Base-by-base conservation (phyloP, 2,888 invertebrate species). In the Pseudoips prasinana region DNA sequence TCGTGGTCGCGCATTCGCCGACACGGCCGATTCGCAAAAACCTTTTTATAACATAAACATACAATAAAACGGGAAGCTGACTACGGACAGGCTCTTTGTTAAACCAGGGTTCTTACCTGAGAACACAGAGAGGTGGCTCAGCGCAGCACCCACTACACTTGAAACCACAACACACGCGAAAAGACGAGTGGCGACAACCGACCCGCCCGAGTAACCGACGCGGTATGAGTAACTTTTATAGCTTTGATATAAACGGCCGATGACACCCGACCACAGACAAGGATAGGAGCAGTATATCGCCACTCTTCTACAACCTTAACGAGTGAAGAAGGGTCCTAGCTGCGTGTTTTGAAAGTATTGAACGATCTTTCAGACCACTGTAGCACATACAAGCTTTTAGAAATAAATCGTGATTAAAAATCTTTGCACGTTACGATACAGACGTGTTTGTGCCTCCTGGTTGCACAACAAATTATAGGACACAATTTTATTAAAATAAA, bases 111-210 rank as follows among this genome's bases (percentile, higher is more conserved):
- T 38, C 42, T 73, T 86, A 87, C 87, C 87, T 86, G 84, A 52
- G 63, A 57, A 51, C 44, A 64, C 43, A 42, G 61, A 67, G 64
- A 50, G 64, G 55, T 40, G 72, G 61, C 63, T 73, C 65, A 66
- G 68, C 61, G 71, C 65, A 72, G 76, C 64, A 69, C 74, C 70
- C 76, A 79, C 77, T 71, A 73, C 81, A 83, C 84, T 70, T 43
- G 46, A 55, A 65, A 72, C 45, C 79, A 84, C 80, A 75, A 79
- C 81, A 86, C 87, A 76, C 86, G 62, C 83, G 77, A 77, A 36
- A 65, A 33, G 72, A 79, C 80, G 80, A 80, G 78, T 74, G 79
- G 80, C 67, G 46, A 65, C 69, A 46, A 80, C 82, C 86, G 71
- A 66, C 80, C 66, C 87, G 86, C 66, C 82, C 72, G 64, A 70